Evolutionary conservation across 2,888 invertebrate species (phyloP).

Genomic region (Sarcophaga rosellei): DNA sequence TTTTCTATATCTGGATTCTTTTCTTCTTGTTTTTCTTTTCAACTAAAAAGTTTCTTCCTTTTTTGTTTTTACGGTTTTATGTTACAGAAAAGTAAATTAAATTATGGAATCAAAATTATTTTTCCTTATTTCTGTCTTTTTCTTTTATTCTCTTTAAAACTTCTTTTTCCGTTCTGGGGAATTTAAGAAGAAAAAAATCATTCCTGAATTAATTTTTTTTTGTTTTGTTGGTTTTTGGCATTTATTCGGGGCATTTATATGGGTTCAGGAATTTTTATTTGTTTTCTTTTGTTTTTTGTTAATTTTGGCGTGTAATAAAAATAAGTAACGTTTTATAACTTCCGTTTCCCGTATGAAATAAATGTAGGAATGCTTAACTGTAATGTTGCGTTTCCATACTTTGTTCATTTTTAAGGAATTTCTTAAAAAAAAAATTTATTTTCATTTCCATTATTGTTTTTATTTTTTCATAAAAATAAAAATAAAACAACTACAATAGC

Average conservation of each 20-base stretch:
- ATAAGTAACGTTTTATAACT: slow-evolving; percentile 30
- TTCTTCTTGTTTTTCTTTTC: neutral
- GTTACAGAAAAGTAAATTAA: slow-evolving; percentile 45
- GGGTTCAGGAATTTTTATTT: neutral
- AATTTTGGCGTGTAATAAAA: slow-evolving; percentile 16
- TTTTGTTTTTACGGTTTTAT: slow-evolving; percentile 4
- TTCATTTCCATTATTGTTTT: neutral
- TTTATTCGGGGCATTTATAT: no score
- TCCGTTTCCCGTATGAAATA: slow-evolving; percentile 4
- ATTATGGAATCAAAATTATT: neutral
- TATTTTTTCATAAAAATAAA: neutral
- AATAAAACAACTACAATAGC: no score
- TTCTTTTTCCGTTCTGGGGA: neutral
- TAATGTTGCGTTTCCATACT: slow-evolving; percentile 2
- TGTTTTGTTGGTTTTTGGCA: no score
- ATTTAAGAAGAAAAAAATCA: neutral
- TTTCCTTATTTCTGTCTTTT: slow-evolving; percentile 16
- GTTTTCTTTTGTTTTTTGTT: slow-evolving; percentile 6
- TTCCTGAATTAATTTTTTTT: no score
- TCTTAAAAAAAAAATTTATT: neutral
- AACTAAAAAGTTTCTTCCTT: neutral
- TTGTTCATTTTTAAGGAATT: slow-evolving; percentile 18
- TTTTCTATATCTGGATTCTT: neutral
- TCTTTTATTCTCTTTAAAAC: neutral
- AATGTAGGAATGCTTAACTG: neutral